Base-by-base conservation (phyloP, 2,113 vertebrate species). In the Callithrix jacchus region DNA sequence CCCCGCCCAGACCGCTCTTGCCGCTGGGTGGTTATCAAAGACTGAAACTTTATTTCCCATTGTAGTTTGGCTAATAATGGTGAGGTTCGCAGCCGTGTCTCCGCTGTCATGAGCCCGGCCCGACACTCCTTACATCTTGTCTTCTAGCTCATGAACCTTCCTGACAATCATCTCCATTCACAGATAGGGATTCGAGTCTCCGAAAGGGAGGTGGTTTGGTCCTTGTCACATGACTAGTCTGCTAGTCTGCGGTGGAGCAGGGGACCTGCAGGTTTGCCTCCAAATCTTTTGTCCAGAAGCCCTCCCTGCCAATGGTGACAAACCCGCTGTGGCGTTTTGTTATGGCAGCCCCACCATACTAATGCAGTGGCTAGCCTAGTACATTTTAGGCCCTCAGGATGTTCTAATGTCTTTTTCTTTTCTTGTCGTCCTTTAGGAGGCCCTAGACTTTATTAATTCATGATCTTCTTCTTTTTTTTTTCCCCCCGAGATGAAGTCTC, bases 71-170 rank as follows among this genome's bases (percentile, higher is more conserved):
- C 25, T 47, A 1, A 12, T 18, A 9, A 20, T 9, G 47, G 35
- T 9, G n/a, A 20, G 42, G 30, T 6, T 1, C 23, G 0, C 12
- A 35, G n/a, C 52, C 3, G 2, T 0, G 20, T 20, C 30, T 35
- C 32, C 16, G 17, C 37, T 40, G 12, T 6, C 7, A 21, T 7
- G 8, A 79, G 49, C 73, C 7, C 5, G 52, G 12, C 42, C 21
- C 0, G 18, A 8, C 35, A 0, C 13, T 35, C 8, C 12, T 9
- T 12, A 23, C 16, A 0, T n/a, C 54, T 66, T 8, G 3, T 2
- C 18, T 6, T 11, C 13, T 47, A 1, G 10, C 54, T 66, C 54
- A 6, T 16, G 23, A 27, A 37, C 25, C 30, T 52, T 70, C 8
- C 1, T 3, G 27, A 23, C 2, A 0, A 30, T 64, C 61, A 13